phyloP scores from a whole-genome alignment of 2,888 invertebrate genomes.

The Ornithoptera priamus region DNA sequence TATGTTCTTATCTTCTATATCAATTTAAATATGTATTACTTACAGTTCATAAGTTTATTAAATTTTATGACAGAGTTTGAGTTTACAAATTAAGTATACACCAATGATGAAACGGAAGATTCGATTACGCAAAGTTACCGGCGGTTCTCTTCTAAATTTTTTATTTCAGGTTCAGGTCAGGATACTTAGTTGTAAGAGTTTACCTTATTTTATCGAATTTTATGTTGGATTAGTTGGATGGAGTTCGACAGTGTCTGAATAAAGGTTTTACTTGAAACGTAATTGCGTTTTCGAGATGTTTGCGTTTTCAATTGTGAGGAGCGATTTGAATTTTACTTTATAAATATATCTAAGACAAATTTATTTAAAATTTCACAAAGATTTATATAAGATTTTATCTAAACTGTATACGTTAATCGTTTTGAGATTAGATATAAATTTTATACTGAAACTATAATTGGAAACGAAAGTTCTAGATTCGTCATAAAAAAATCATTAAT shows the following conservation, averaged over 20 bases:
- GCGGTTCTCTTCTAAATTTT: too few species aligned
- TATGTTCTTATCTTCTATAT: too few species aligned
- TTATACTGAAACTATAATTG: not conserved
- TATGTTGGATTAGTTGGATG: constrained; percentile 5
- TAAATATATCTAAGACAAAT: not conserved
- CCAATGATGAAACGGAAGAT: too few species aligned
- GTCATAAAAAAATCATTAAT: too few species aligned
- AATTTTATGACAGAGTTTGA: too few species aligned
- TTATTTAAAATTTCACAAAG: not conserved
- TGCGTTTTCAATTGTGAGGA: constrained; percentile 12
- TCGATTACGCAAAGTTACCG: too few species aligned
- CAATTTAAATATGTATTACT: too few species aligned
- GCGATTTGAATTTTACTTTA: not conserved
- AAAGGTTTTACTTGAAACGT: constrained; percentile 7
- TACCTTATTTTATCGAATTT: not conserved
- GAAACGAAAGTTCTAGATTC: too few species aligned
- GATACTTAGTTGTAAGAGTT: not conserved
- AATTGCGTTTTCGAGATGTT: constrained; percentile 14
- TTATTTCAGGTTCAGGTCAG: not conserved
- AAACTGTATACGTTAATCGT: not conserved
- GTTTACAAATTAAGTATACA: too few species aligned
- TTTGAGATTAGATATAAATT: not conserved
- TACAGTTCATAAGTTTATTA: too few species aligned
- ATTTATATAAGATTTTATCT: not conserved
- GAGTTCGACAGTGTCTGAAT: constrained; percentile 5